Base-by-base conservation (phyloP, 2,797 vertebrate species). In the Chrosomus eos region DNA sequence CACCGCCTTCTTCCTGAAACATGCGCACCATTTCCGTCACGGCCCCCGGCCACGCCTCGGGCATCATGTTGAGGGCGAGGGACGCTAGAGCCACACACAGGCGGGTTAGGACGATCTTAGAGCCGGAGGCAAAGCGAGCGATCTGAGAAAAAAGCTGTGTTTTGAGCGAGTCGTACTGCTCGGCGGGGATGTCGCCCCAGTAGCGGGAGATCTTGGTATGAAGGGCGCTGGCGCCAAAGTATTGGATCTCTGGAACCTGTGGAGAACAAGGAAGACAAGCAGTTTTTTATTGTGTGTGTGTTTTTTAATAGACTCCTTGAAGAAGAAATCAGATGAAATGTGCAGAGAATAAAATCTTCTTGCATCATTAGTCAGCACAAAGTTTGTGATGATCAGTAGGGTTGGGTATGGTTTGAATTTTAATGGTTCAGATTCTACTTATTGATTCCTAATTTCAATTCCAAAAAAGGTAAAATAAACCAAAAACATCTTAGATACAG, bases 191-290 rank as follows among this genome's bases (percentile, higher is more conserved):
- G 93, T 99, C 98, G 0, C 96, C 96, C 98, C 98, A 99, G 91
- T 99, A 99, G 71, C 98, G 97, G 43, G 98, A 99, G 90, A 99
- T 99, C 92, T 99, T 99, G 77, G 97, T 99, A 92, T 99, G 97
- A 48, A 99, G 96, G 3, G 98, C 98, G 0, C 97, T 99, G 62
- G 98, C 98, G 0, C 98, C 98, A 26, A 99, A 99, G 94, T 99
- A 99, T 92, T 99, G 98, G 93, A 99, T 99, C 95, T 99, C 98
- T 0, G 98, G 98, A 81, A 99, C 98, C 95, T 96, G 88, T 2
- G 23, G 26, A 70, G 51, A 70, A 68, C 10, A 76, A 53, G 36
- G n/a, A 68, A 31, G 40, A 28, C 1, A 36, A 23, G 28, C 26
- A 33, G 45, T 21, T 38, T 62, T 43, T 78, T 1, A 64, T 78